Base-by-base conservation (phyloP, 2,113 vertebrate species). In the Dicrurus megarhynchus region DNA sequence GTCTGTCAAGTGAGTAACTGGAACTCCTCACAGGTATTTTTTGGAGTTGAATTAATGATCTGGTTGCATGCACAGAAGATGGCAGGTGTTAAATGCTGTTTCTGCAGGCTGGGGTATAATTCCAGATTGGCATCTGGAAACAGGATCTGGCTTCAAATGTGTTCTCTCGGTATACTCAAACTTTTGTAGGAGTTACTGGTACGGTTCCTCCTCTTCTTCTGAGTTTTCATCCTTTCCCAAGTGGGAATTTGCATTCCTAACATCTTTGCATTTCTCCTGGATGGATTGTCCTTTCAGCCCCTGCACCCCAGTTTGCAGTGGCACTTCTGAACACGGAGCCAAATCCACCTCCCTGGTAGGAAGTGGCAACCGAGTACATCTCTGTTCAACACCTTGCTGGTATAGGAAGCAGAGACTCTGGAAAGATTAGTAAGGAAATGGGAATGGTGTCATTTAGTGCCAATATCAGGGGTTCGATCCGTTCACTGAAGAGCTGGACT, bases 301-400 rank as follows among this genome's bases (percentile, higher is more conserved):
- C 19, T 53, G n/a, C 1, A 1, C 30, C 35, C 61, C 0, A 0
- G 23, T 55, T 94, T 81, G 55, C 24, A 10, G 35, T 60, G 23
- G 3, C 10, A 4, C 23, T 80, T 76, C 20, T 52, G 52, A 57
- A 26, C 8, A 8, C 0, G 0, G 60, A 70, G 37, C 42, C 68
- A 55, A 39, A 23, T 57, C 61, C 35, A 21, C 27, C 28, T 50
- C 32, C 27, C 44, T 26, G 14, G 20, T 37, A 24, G 60, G 50
- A 52, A 41, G 30, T 10, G 49, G 10, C 37, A 41, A 1, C 33
- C 3, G 0, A 16, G 22, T 6, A 2, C 8, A 4, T 47, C 35
- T 68, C 16, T 13, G 32, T 56, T 37, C 52, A 59, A 10, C 11
- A 17, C 53, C 57, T 68, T 3, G 2, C 63, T 81, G 46, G 10